Conservation (phyloP, 2,888 invertebrate species). For the Pheosia tremula region DNA sequence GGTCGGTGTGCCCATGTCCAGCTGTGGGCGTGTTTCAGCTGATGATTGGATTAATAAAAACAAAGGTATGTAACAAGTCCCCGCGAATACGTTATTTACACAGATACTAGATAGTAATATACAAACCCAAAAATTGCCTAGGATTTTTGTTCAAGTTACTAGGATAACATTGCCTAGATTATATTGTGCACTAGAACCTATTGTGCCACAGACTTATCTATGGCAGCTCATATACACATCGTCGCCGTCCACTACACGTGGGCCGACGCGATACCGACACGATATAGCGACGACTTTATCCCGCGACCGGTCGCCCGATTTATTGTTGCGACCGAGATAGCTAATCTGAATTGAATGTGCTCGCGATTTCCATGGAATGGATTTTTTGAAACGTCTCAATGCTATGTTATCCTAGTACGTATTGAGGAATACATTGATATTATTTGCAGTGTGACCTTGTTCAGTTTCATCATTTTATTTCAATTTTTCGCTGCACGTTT, state of each 20-base stretch:
- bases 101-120: no score
- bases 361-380: constrained; percentile 21
- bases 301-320: constrained; percentile 59
- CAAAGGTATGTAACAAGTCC: no score
- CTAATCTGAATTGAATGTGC: constrained; percentile 43
- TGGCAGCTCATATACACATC: constrained; percentile 33
- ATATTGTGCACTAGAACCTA: not conserved
- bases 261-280: constrained; percentile 56
- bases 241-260: constrained; percentile 46
- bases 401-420: constrained; percentile 3
- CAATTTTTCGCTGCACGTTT: no score
- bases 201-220: constrained; percentile 1
- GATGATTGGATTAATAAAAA: no score
- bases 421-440: constrained; percentile 1
- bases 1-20: no score
- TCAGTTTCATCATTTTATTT: no score
- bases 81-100: no score
- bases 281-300: constrained; percentile 77
- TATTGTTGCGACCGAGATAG: constrained; percentile 46
- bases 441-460: not conserved
- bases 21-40: no score
- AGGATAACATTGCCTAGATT: no score
- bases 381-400: constrained; percentile 26
- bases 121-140: no score
- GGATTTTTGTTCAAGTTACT: no score